Conservation (phyloP, 2,113 vertebrate genomes). For the Charadrius vociferus region DNA sequence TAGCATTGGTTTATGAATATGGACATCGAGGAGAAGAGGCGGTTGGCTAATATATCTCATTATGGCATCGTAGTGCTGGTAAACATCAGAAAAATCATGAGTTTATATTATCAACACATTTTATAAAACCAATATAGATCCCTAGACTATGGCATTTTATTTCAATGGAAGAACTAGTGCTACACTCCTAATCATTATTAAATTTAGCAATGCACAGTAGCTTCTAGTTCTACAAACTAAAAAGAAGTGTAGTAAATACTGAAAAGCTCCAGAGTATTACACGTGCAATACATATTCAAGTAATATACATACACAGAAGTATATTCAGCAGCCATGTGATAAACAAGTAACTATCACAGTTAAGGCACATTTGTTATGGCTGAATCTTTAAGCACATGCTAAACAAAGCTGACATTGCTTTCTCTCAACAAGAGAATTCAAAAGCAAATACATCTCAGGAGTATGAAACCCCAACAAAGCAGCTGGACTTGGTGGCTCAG, state of each 20-base stretch:
- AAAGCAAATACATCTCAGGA: neutral
- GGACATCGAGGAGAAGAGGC: slow-evolving; percentile 93
- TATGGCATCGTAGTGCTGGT: slow-evolving; percentile 96
- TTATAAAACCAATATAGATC: neutral
- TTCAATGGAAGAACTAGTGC: neutral
- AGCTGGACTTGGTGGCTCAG: neutral
- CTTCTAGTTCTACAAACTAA: neutral
- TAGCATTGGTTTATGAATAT: slow-evolving; percentile 97
- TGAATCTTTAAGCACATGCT: neutral
- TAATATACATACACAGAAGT: neutral
- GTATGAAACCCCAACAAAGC: neutral
- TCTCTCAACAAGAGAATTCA: neutral
- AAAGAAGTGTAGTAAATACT: neutral
- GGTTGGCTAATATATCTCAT: slow-evolving; percentile 99
- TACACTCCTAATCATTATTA: neutral
- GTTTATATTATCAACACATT: neutral
- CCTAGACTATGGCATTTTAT: neutral
- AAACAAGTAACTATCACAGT: neutral
- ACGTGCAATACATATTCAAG: neutral
- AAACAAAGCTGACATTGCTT: neutral
- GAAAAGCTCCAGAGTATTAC: neutral
- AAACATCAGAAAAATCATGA: slow-evolving; percentile 2
- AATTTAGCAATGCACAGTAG: neutral
- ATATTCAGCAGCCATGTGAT: neutral
- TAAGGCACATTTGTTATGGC: neutral